These are phyloP conservation scores for Dolichomitus sp. DNA, from an alignment of 2,888 invertebrate genomes.

Conservation along the genomic window DNA sequence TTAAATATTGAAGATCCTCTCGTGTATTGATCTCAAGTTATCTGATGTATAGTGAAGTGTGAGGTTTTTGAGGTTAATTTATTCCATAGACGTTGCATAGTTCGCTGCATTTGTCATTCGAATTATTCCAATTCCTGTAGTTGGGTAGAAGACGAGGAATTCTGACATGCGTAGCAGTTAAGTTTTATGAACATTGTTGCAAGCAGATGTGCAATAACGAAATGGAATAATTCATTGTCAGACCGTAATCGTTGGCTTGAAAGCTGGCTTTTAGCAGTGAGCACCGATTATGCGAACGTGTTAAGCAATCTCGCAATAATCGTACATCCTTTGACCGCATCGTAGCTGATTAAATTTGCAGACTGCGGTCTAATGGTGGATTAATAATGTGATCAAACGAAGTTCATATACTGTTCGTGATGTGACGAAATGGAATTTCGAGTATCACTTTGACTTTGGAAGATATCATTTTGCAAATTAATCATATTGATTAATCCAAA, in stretches of 20 bases:
- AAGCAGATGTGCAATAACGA: constrained; percentile 10
- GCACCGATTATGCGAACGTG: constrained; percentile 16
- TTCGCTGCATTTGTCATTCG: not conserved
- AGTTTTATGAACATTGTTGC: not conserved
- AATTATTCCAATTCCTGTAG: not conserved
- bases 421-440: not conserved
- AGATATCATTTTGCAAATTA: not conserved
- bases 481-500: not conserved
- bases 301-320: constrained; percentile 28
- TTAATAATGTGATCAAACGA: not conserved
- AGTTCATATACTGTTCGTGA: not conserved
- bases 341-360: constrained; percentile 14
- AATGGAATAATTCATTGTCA: constrained; percentile 22
- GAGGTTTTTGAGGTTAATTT: not conserved
- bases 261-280: not conserved
- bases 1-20: constrained; percentile 3
- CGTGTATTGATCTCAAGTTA: not conserved
- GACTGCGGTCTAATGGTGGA: not conserved
- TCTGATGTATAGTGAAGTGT: not conserved
- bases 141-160: not conserved
- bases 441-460: not conserved
- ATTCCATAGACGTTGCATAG: not conserved
- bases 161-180: not conserved
- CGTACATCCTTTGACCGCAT: constrained; percentile 32
- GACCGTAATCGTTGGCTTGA: constrained; percentile 12